These are phyloP conservation scores for Pitta sordida DNA, from an alignment of 2,113 vertebrate species.

Conservation along the genomic window DNA sequence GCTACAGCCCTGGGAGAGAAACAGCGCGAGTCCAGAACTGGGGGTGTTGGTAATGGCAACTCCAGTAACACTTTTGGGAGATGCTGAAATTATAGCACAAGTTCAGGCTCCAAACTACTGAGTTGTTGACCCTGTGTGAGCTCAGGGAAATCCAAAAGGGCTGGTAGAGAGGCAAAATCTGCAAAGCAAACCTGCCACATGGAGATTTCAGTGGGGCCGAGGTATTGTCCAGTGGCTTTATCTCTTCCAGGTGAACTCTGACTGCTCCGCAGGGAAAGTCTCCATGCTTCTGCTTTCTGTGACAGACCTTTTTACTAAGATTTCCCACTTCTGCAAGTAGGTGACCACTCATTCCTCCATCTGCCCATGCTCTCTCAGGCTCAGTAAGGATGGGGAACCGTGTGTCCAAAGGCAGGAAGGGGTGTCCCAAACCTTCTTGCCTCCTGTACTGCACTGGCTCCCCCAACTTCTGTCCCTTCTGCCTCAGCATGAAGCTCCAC, in stretches of 20 bases:
- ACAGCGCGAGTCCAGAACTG: too few relatives aligned
- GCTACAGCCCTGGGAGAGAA: not conserved
- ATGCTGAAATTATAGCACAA: not conserved
- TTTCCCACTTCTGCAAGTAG: not conserved
- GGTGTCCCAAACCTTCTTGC: accelerated
- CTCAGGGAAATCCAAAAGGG: not conserved
- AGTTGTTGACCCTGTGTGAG: not conserved
- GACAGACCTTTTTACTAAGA: not conserved
- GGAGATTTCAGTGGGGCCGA: not conserved
- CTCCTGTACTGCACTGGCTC: not conserved
- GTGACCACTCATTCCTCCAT: not conserved
- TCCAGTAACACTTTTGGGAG: not conserved
- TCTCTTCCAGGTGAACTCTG: not conserved
- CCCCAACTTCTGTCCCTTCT: not conserved
- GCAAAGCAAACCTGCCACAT: not conserved
- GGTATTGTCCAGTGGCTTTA: not conserved
- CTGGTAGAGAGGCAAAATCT: not conserved
- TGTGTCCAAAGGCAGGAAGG: not conserved
- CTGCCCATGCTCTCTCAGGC: not conserved
- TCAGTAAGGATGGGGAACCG: not conserved
- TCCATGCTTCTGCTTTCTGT: not conserved
- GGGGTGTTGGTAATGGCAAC: not conserved
- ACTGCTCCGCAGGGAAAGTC: not conserved
- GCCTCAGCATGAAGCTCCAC: conserved; percentile 49
- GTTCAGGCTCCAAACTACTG: not conserved